Conservation (phyloP, 1,140 invertebrate species). For the Diorhabda carinulata region DNA sequence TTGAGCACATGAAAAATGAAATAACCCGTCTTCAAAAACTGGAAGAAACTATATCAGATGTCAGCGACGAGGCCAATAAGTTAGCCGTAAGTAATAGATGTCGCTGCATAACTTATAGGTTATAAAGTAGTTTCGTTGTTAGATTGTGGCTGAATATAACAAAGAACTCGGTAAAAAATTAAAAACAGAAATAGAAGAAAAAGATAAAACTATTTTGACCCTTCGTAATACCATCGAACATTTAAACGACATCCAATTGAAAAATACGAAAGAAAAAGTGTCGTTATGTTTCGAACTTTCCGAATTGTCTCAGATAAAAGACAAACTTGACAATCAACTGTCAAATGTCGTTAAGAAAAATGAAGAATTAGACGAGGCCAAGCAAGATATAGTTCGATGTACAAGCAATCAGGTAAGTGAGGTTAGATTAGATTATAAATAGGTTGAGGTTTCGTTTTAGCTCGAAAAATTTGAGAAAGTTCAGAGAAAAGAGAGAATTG, state of each 20-base stretch:
- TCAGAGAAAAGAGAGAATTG: conserved; percentile 34
- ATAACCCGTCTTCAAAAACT: conserved; percentile 33
- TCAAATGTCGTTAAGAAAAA: conserved; percentile 37
- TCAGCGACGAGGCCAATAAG: conserved; percentile 37
- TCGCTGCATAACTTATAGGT: background rate
- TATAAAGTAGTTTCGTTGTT: conserved; percentile 5
- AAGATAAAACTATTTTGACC: conserved; percentile 36
- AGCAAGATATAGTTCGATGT: conserved; percentile 27
- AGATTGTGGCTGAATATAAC: conserved; percentile 44
- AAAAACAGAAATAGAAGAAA: conserved; percentile 35
- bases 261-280: conserved; percentile 39
- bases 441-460: conserved; percentile 15
- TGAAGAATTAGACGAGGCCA: conserved; percentile 32
- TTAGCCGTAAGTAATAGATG: conserved; percentile 28
- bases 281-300: conserved; percentile 40
- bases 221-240: conserved; percentile 35
- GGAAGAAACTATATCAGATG: conserved; percentile 34
- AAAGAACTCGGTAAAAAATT: conserved; percentile 41
- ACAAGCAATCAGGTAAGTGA: conserved; percentile 25
- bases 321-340: conserved; percentile 36
- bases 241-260: conserved; percentile 39
- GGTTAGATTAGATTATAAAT: background rate
- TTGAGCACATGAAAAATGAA: conserved; percentile 37
- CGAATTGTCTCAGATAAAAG: conserved; percentile 38
- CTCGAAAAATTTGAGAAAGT: conserved; percentile 31